Conservation (phyloP, 2,113 vertebrate genomes). For the Nibea albiflora region DNA sequence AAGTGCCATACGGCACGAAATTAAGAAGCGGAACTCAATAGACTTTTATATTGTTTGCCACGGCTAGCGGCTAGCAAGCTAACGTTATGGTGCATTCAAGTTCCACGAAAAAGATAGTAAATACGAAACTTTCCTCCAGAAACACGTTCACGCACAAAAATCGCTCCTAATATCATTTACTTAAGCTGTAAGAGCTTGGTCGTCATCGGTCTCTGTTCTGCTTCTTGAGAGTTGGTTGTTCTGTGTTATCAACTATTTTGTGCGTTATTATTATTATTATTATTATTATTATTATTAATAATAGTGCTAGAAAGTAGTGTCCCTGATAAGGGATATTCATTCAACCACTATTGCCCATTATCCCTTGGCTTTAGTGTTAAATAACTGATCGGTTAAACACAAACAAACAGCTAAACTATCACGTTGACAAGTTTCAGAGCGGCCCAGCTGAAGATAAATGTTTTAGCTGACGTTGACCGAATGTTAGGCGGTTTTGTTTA, state of each 20-base stretch:
- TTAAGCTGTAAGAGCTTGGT: not conserved
- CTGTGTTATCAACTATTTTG: not conserved
- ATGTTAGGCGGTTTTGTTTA: not conserved
- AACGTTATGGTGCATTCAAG: slow-evolving; percentile 21
- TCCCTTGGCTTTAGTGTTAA: not conserved
- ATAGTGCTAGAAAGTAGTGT: not conserved
- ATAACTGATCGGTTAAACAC: not conserved
- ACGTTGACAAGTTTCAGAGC: not conserved
- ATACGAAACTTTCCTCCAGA: accelerated
- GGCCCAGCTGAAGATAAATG: not conserved
- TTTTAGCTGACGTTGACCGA: too few species aligned
- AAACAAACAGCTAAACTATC: not conserved
- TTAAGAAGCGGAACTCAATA: not conserved
- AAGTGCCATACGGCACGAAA: not conserved
- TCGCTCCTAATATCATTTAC: not conserved
- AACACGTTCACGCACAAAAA: not conserved
- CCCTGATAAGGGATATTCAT: not conserved
- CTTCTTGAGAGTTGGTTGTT: not conserved
- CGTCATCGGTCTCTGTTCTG: not conserved
- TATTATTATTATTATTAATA: too few species aligned
- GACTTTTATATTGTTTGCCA: not conserved
- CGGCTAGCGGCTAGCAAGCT: slow-evolving; percentile 1
- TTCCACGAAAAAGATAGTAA: not conserved
- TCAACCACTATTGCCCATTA: not conserved
- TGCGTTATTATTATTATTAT: not conserved